phyloP scores from a whole-genome alignment of 1,140 invertebrate genomes.

The Drosophila serrata region DNA sequence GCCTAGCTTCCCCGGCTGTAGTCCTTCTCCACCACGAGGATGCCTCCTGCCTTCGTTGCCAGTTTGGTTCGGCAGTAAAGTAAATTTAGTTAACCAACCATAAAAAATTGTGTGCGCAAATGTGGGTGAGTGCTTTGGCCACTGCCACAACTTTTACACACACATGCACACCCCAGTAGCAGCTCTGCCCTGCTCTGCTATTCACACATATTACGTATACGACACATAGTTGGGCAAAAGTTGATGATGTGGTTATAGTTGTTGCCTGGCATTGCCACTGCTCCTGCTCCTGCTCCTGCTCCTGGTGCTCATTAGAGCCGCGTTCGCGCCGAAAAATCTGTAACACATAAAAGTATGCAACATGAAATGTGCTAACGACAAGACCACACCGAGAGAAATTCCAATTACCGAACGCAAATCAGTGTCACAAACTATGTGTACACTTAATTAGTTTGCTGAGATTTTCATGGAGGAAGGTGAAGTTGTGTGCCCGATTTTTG shows the following conservation, averaged over 20 bases:
- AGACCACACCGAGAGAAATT: conserved; percentile 26
- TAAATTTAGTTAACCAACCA: conserved; percentile 64
- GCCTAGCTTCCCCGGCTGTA: conserved; percentile 3
- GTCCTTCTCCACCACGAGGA: conserved; percentile 4
- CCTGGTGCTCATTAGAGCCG: conserved; percentile 70
- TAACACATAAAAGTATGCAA: conserved; percentile 73
- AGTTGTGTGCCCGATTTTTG: not conserved
- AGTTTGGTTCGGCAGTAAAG: conserved; percentile 44
- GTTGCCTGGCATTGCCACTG: conserved; percentile 22
- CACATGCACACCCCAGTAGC: not conserved
- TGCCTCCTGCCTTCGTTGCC: not conserved
- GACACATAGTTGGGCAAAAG: conserved; percentile 72
- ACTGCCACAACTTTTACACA: conserved; percentile 21
- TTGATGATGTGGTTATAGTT: conserved; percentile 62
- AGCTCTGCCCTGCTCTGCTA: conserved; percentile 9
- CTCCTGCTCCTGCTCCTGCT: conserved; percentile 8
- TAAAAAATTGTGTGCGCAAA: conserved; percentile 56
- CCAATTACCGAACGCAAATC: not conserved
- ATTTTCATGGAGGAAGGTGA: too few relatives aligned
- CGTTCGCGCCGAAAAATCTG: conserved; percentile 66
- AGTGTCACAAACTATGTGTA: not conserved
- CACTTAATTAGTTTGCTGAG: not conserved
- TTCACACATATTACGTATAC: conserved; percentile 68
- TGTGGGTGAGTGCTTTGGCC: conserved; percentile 49
- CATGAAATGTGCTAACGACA: conserved; percentile 70